Conservation (phyloP, 2,113 vertebrate genomes). For the Ptychochromis oligacanthus region DNA sequence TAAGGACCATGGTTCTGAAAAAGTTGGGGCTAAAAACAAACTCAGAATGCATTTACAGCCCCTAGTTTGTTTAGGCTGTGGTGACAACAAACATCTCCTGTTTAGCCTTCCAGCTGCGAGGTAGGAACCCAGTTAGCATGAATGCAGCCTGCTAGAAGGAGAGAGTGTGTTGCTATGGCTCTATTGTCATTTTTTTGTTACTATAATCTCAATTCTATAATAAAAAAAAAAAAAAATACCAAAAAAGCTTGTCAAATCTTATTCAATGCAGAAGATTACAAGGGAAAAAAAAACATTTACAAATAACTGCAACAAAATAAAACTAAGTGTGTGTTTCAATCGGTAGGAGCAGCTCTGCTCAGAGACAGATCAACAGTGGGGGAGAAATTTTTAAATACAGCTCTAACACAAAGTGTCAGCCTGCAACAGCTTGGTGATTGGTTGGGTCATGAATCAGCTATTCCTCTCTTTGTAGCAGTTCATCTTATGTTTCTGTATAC, state of each 20-base stretch:
- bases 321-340: slow-evolving; percentile 54
- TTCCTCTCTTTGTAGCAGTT: slow-evolving; percentile 83
- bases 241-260: slow-evolving; percentile 83
- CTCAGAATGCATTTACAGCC: slow-evolving; percentile 6
- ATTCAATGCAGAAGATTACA: slow-evolving; percentile 86
- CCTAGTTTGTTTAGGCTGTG: slow-evolving; percentile 9
- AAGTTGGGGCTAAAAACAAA: slow-evolving; percentile 9
- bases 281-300: slow-evolving; percentile 85
- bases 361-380: slow-evolving; percentile 68
- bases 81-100: slow-evolving; percentile 1
- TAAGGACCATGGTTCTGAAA: neutral
- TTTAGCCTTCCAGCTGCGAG: slow-evolving; percentile 20
- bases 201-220: slow-evolving; percentile 82
- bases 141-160: slow-evolving; percentile 23
- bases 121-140: slow-evolving; percentile 25
- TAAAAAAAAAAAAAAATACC: slow-evolving; percentile 87
- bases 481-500: slow-evolving; percentile 91
- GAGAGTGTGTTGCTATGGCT: slow-evolving; percentile 82
- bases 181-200: slow-evolving; percentile 80
- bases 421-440: slow-evolving; percentile 81
- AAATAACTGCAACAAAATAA: slow-evolving; percentile 89
- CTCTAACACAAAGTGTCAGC: slow-evolving; percentile 54
- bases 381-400: slow-evolving; percentile 66
- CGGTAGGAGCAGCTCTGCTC: slow-evolving; percentile 80
- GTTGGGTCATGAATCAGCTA: slow-evolving; percentile 79